phyloP scores from a whole-genome alignment of 2,797 vertebrate genomes.

The Hydrocynus forskahlii region DNA sequence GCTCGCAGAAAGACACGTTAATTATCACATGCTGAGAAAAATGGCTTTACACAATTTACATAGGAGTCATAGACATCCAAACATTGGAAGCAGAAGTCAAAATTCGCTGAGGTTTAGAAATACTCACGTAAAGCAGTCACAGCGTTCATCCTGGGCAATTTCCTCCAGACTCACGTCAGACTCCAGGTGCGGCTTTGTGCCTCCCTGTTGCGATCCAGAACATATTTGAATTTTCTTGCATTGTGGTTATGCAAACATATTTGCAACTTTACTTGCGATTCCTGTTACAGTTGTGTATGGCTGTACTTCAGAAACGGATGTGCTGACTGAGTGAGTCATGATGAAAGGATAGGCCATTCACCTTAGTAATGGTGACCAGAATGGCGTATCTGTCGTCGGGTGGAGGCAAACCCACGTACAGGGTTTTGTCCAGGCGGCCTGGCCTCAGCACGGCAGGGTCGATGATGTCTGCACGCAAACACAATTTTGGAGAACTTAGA shows the following conservation, averaged over 20 bases:
- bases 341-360: conserved; percentile 61
- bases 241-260: background rate
- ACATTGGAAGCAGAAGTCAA: background rate
- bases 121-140: conserved; percentile 89
- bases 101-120: background rate
- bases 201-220: conserved; percentile 70
- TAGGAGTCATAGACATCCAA: too few species aligned
- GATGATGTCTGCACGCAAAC: conserved; percentile 84
- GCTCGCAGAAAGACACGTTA: too few species aligned
- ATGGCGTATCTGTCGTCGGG: conserved; percentile 88
- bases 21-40: too few species aligned
- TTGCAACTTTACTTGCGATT: background rate
- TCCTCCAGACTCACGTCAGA: conserved; percentile 84
- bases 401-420: conserved; percentile 92
- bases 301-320: too few species aligned
- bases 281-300: background rate
- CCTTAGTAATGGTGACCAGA: conserved; percentile 92
- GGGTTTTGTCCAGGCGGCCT: conserved; percentile 92
- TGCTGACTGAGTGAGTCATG: background rate
- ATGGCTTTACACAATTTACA: too few species aligned
- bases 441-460: conserved; percentile 93
- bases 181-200: conserved; percentile 83
- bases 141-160: conserved; percentile 82
- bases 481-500: background rate
- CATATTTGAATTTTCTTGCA: background rate